Conservation (phyloP, 2,888 invertebrate species). For the Timema cristinae region DNA sequence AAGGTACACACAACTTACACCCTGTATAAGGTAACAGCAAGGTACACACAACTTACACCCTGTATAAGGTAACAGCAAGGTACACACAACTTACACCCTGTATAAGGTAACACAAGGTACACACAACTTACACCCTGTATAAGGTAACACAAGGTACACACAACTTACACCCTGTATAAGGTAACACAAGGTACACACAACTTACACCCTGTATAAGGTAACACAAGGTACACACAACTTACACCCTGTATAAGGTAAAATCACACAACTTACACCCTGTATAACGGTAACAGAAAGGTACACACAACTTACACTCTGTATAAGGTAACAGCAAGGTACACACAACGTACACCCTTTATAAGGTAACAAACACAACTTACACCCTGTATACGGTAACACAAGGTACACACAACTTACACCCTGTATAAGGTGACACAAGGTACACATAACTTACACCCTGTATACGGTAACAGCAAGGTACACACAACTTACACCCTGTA, state of each 20-base stretch:
- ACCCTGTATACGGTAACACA: slow-evolving; percentile 30
- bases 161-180: not conserved
- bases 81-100: no score
- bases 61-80: not conserved
- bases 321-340: not conserved
- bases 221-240: no score
- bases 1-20: no score
- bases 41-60: not conserved
- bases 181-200: slow-evolving; percentile 4
- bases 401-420: slow-evolving; percentile 9
- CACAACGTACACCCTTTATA: no score
- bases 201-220: not conserved
- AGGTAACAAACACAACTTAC: no score
- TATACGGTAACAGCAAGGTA: not conserved
- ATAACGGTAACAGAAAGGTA: no score
- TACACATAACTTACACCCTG: not conserved
- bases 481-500: no score
- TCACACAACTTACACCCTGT: no score
- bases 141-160: slow-evolving; percentile 23
- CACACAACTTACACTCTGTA: not conserved
- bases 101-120: no score
- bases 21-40: no score
- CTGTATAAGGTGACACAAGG: not conserved
- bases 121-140: no score
- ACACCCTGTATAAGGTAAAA: no score